These are phyloP conservation scores for Pecten maximus DNA, from an alignment of 2,888 invertebrate genomes.

Conservation along the genomic window DNA sequence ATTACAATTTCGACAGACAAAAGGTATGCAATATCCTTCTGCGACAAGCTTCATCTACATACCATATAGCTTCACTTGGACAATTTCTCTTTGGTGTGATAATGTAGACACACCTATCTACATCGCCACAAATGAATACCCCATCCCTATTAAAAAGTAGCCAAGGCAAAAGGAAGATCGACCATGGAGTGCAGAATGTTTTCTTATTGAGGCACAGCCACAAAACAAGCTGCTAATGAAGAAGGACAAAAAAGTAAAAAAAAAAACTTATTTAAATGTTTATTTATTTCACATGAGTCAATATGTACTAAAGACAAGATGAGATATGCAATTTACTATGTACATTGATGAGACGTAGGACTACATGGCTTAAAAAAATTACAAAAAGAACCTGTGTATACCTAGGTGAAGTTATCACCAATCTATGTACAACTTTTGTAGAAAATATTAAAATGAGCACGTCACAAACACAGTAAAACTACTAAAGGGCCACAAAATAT, in stretches of 20 bases:
- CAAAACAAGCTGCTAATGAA: slow-evolving; percentile 35
- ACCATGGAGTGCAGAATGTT: slow-evolving; percentile 60
- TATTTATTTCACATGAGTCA: slow-evolving; percentile 42
- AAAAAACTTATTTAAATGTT: slow-evolving; percentile 48
- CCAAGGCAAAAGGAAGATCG: background rate
- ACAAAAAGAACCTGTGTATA: slow-evolving; percentile 34
- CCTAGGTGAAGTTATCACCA: slow-evolving; percentile 41
- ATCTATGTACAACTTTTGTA: slow-evolving; percentile 56
- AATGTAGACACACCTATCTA: background rate
- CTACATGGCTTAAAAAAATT: slow-evolving; percentile 35
- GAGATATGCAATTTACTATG: slow-evolving; percentile 49
- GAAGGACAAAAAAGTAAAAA: background rate
- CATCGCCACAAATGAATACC: background rate
- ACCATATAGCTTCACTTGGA: background rate
- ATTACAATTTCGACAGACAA: background rate
- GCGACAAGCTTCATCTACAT: background rate
- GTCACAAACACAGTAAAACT: slow-evolving; percentile 54
- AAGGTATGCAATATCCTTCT: slow-evolving; percentile 12
- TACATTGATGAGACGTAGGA: slow-evolving; percentile 41
- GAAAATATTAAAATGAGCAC: slow-evolving; percentile 53
- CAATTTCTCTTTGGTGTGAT: background rate
- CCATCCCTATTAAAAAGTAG: background rate
- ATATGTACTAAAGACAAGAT: slow-evolving; percentile 47
- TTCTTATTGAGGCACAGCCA: slow-evolving; percentile 55
- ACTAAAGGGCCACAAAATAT: slow-evolving; percentile 48